Evolutionary conservation across 1,140 invertebrate genomes (phyloP), one percentile per base, ranked within the genome.

Genomic region (Drosophila quadrilineata): DNA sequence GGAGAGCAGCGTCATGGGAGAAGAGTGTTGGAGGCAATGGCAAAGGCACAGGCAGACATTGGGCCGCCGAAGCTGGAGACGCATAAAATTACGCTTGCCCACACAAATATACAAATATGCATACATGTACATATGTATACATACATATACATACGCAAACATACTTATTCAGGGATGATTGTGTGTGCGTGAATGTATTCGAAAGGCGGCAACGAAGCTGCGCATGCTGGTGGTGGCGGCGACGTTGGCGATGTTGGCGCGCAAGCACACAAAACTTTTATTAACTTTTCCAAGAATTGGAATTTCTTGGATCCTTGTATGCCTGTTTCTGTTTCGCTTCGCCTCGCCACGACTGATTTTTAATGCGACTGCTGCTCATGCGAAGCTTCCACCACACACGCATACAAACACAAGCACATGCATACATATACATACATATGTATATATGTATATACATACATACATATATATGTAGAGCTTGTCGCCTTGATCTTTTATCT

Each of bases 241-340:
- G n/a, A n/a, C n/a, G n/a, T n/a, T n/a, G n/a, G n/a, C n/a, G n/a
- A n/a, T n/a, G n/a, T n/a, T n/a, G n/a, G n/a, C n/a, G n/a, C n/a
- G 77, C 58, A 62, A 65, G 58, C 76, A 77, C 69, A 69, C 77
- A 82, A 84, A 80, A 82, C 77, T 82, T 82, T 82, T 82, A 82
- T 82, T 84, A 82, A 84, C 77, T 82, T 82, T 82, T 82, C 77
- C 79, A 59, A 82, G 77, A 82, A 82, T 73, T 77, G 77, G 73
- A 84, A 82, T 82, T 82, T 82, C 77, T 82, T 82, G 77, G 77
- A 82, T 82, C 77, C 77, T n/a, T 82, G 80, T 82, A 75, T 82
- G 77, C 76, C 76, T 80, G 71, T 74, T 57, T 45, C 58, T 64
- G 41, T 75, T 58, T 54, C 63, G 63, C 82, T 79, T 80, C 73